phyloP scores from a whole-genome alignment of 2,888 invertebrate genomes.

The Lymantria dispar region DNA sequence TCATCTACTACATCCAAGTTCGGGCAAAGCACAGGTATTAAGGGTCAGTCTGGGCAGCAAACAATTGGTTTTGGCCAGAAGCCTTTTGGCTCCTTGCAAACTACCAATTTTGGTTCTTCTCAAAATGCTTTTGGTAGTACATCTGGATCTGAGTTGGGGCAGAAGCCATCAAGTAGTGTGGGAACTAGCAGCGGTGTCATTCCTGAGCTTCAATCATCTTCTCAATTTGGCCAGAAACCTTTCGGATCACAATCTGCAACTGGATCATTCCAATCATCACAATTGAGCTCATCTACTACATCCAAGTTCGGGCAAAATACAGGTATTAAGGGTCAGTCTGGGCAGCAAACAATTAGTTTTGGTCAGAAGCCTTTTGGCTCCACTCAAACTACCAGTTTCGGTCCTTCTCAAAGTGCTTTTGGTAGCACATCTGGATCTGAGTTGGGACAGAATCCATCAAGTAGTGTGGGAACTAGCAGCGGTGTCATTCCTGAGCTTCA shows the following conservation, averaged over 20 bases:
- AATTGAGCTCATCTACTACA: neutral
- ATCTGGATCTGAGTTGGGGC: neutral
- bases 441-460: neutral
- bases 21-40: neutral
- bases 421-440: neutral
- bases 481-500: neutral
- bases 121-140: neutral
- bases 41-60: neutral
- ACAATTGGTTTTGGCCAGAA: neutral
- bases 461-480: neutral
- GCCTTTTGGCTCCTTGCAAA: neutral
- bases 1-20: neutral
- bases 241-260: neutral
- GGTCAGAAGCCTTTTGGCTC: conserved; percentile 4
- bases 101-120: neutral
- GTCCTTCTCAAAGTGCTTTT: neutral
- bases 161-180: neutral
- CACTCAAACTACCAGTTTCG: neutral
- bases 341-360: neutral
- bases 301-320: neutral
- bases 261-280: neutral
- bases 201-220: too few species aligned
- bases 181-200: neutral
- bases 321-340: neutral
- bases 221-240: neutral